Conservation (phyloP, 1,140 invertebrate genomes). For the Brachionus manjavacas region DNA sequence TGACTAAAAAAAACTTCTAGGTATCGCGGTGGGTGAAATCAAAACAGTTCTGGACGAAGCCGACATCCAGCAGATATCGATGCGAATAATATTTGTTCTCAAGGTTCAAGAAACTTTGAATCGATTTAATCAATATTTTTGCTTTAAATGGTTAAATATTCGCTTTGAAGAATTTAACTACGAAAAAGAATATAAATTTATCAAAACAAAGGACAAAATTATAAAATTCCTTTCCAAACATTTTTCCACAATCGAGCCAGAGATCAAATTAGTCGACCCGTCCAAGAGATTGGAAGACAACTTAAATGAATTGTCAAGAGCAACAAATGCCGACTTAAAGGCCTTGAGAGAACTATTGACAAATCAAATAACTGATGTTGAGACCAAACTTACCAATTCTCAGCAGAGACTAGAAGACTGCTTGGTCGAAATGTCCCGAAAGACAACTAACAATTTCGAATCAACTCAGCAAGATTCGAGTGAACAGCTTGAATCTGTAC, state of each 20-base stretch:
- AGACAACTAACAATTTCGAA: conserved; percentile 40
- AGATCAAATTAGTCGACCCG: conserved; percentile 18
- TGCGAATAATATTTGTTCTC: conserved; percentile 40
- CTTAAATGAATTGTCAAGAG: not conserved
- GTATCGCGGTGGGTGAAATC: conserved; percentile 39
- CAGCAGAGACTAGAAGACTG: conserved; percentile 39
- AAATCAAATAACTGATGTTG: conserved; percentile 27
- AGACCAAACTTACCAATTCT: conserved; percentile 27
- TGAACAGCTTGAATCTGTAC: not conserved
- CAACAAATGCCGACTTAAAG: conserved; percentile 36
- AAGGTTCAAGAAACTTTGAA: conserved; percentile 36
- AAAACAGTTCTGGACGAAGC: conserved; percentile 40
- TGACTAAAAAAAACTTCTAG: not conserved
- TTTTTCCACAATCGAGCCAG: conserved; percentile 19
- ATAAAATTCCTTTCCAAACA: not conserved
- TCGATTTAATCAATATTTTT: conserved; percentile 7
- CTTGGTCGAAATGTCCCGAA: conserved; percentile 29
- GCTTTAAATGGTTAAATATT: conserved; percentile 22
- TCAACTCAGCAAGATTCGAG: conserved; percentile 22
- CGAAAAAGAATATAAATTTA: conserved; percentile 26
- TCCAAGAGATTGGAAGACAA: conserved; percentile 35
- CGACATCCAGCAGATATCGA: conserved; percentile 38
- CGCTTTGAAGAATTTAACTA: conserved; percentile 8
- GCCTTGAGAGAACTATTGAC: not conserved
- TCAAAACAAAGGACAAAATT: conserved; percentile 3